Conservation (phyloP, 2,888 invertebrate genomes). For the Scrobipalpa costella region DNA sequence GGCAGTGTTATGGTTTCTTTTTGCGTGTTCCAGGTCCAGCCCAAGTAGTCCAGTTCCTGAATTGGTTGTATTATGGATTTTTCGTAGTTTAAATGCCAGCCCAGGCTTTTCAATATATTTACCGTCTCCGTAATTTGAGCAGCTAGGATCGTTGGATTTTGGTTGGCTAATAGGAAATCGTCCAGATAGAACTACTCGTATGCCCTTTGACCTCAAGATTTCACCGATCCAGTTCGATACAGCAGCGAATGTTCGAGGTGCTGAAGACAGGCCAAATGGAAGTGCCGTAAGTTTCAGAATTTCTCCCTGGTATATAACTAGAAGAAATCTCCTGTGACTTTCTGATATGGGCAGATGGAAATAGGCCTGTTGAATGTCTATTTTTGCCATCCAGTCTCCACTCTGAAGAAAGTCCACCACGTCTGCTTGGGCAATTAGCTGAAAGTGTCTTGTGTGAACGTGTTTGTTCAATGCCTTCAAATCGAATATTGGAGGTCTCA, state of each 20-base stretch:
- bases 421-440: constrained; percentile 32
- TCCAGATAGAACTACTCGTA: constrained; percentile 32
- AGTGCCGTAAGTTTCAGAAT: constrained; percentile 33
- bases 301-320: constrained; percentile 25
- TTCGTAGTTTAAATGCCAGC: constrained; percentile 31
- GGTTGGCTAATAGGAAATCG: constrained; percentile 29
- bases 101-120: constrained; percentile 23
- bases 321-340: constrained; percentile 27
- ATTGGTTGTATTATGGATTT: too few relatives aligned
- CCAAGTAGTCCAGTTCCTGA: constrained; percentile 27
- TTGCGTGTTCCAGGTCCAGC: constrained; percentile 27
- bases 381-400: constrained; percentile 30
- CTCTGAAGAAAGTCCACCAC: constrained; percentile 34
- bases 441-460: constrained; percentile 34
- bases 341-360: constrained; percentile 28
- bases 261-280: constrained; percentile 27
- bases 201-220: constrained; percentile 27
- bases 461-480: constrained; percentile 33
- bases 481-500: constrained; percentile 35
- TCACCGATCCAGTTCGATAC: constrained; percentile 35
- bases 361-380: constrained; percentile 31
- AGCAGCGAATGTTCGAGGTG: constrained; percentile 33
- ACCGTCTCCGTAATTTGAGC: constrained; percentile 12
- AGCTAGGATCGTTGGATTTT: background rate
- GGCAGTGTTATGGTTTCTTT: constrained; percentile 25